Percentiles rank a stretch among this genome's conserved stretches.
Conservation (phyloP, 2,797 vertebrate genomes). For the Sebastes cheni region DNA sequence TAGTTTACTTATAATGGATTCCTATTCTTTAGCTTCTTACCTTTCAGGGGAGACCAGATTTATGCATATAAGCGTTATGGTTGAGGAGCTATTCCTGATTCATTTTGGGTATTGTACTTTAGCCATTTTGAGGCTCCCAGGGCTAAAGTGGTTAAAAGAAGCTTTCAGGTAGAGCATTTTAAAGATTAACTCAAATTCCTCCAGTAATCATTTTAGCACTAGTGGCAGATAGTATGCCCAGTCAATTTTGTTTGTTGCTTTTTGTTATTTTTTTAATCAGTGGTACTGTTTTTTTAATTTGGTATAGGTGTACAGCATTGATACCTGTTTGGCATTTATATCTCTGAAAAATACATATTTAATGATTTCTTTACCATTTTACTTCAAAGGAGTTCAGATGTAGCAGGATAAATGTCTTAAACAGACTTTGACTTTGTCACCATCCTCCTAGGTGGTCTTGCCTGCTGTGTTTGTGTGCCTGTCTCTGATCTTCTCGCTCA, state of each 20-base stretch:
- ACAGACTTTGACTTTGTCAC: slow-evolving; percentile 5
- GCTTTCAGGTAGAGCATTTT: background rate
- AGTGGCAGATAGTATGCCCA: background rate
- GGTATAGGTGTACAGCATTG: background rate
- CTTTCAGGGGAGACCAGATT: too few relatives aligned
- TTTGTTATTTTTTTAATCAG: background rate
- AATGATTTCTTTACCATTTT: slow-evolving; percentile 1
- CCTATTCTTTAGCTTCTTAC: too few relatives aligned
- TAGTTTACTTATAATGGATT: too few relatives aligned
- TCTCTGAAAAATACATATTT: background rate
- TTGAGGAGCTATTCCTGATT: too few relatives aligned
- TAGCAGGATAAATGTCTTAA: background rate
- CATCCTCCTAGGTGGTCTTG: slow-evolving; percentile 87
- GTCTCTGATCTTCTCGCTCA: slow-evolving; percentile 95
- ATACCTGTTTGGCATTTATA: background rate
- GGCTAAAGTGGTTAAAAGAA: background rate
- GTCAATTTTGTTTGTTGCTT: background rate
- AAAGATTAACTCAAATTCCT: background rate
- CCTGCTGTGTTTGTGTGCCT: slow-evolving; percentile 96
- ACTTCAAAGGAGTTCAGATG: background rate
- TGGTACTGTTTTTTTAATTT: background rate
- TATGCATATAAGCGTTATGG: too few relatives aligned
- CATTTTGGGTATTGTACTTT: too few relatives aligned
- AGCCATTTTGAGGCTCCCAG: too few relatives aligned
- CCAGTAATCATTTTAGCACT: background rate